Evolutionary conservation across 2,888 invertebrate genomes (phyloP).

Genomic region (Sarcophaga rosellei): DNA sequence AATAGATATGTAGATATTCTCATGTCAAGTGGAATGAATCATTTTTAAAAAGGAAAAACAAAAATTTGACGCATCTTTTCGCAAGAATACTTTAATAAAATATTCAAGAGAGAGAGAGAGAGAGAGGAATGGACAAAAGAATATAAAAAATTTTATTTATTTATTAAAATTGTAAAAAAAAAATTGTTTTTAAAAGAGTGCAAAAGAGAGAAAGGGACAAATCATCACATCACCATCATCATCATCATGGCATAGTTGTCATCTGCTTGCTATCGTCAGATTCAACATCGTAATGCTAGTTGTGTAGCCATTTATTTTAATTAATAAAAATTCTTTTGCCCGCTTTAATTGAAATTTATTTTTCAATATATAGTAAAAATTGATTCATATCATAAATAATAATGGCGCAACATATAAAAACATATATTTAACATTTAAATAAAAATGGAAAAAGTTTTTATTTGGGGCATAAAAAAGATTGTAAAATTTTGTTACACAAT

Average conservation of each 20-base stretch:
- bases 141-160: conserved; percentile 1
- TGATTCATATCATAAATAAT: conserved; percentile 8
- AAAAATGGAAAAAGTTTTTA: no score
- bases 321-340: conserved; percentile 42
- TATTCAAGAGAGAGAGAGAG: no score
- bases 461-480: no score
- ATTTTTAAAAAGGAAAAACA: neutral
- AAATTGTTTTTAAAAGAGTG: neutral
- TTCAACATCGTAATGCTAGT: neutral
- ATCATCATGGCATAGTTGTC: conserved; percentile 23
- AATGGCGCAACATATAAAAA: no score
- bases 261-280: neutral
- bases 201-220: neutral
- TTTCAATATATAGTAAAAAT: neutral
- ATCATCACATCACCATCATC: neutral
- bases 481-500: no score
- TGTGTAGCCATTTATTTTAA: conserved; percentile 52
- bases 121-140: no score
- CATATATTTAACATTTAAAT: neutral
- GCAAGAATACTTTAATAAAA: neutral
- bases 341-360: conserved; percentile 28
- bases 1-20: neutral
- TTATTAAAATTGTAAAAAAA: conserved; percentile 20
- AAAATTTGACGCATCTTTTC: conserved; percentile 24
- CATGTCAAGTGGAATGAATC: conserved; percentile 24